Evolutionary conservation across 1,140 invertebrate genomes (phyloP).

Genomic region (Nasonia giraulti): DNA sequence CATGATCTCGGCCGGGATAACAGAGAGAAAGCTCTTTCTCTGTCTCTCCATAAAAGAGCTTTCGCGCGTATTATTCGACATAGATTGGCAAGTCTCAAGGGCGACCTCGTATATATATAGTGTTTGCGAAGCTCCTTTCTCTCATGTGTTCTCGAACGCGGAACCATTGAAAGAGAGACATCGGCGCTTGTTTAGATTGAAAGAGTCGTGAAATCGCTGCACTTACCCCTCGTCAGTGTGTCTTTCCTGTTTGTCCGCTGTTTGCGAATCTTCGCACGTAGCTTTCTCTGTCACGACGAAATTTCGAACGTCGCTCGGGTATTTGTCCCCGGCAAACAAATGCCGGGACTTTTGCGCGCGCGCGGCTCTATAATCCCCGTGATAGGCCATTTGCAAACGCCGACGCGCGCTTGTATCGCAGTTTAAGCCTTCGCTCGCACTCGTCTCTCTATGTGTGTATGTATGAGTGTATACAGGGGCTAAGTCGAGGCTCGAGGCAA

Average conservation of each 20-base stretch:
- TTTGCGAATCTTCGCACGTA: slow-evolving; percentile 15
- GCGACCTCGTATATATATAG: too few species aligned
- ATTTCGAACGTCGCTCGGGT: neutral
- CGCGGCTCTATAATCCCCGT: neutral
- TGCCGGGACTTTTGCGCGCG: neutral
- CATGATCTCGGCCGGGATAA: neutral
- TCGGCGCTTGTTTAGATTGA: slow-evolving; percentile 5
- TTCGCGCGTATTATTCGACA: slow-evolving; percentile 15
- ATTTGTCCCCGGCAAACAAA: slow-evolving; percentile 17
- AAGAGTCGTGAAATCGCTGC: neutral
- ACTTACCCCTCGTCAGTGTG: neutral
- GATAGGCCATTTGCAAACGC: slow-evolving; percentile 26
- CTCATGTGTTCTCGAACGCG: neutral
- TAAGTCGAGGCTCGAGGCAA: neutral
- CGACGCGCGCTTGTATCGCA: slow-evolving; percentile 6
- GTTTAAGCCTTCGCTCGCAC: neutral
- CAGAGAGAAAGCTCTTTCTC: too few species aligned
- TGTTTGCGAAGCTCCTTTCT: too few species aligned
- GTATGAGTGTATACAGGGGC: neutral
- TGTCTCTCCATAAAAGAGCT: neutral
- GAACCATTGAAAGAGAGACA: neutral
- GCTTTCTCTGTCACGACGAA: neutral
- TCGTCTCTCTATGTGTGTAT: neutral
- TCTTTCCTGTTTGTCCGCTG: neutral
- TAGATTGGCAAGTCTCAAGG: neutral